phyloP scores from a whole-genome alignment of 2,797 vertebrate genomes.

The Sorex maritimensis region DNA sequence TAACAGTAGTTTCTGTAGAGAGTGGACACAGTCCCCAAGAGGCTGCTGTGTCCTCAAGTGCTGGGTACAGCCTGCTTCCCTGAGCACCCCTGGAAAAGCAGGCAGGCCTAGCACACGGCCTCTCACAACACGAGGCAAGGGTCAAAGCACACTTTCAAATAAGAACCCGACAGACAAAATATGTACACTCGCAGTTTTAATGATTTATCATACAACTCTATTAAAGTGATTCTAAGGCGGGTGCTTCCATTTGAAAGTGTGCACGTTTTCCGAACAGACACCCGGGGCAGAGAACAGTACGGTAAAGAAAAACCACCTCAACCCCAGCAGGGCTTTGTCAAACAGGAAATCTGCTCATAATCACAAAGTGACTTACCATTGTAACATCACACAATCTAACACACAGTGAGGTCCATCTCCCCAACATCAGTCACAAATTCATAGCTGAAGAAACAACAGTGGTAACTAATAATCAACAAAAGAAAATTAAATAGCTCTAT shows the following conservation, averaged over 20 bases:
- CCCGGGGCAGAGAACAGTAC: slow-evolving; percentile 88
- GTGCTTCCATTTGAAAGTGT: slow-evolving; percentile 86
- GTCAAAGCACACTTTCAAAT: slow-evolving; percentile 90
- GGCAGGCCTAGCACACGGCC: slow-evolving; percentile 88
- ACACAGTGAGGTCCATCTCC: slow-evolving; percentile 88
- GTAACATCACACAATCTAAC: slow-evolving; percentile 83
- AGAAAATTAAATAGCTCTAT: slow-evolving; percentile 89
- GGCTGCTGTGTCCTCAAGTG: slow-evolving; percentile 88
- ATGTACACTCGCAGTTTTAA: slow-evolving; percentile 89
- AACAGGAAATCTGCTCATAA: slow-evolving; percentile 87
- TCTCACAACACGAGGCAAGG: neutral
- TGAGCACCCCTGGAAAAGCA: neutral
- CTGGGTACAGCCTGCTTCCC: slow-evolving; percentile 73
- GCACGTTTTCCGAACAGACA: slow-evolving; percentile 86
- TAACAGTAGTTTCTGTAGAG: slow-evolving; percentile 85
- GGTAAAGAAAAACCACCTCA: slow-evolving; percentile 87
- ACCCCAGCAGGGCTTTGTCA: slow-evolving; percentile 81
- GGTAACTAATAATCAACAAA: slow-evolving; percentile 84
- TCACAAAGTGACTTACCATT: neutral
- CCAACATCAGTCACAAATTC: slow-evolving; percentile 83
- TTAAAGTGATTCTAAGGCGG: slow-evolving; percentile 90
- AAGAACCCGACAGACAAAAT: slow-evolving; percentile 89
- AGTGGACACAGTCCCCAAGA: slow-evolving; percentile 72
- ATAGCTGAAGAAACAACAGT: slow-evolving; percentile 85
- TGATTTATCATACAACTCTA: slow-evolving; percentile 89